A percentile compares a stretch with the other conserved stretches of the same genome.
These are phyloP conservation scores for Limnodromus scolopaceus DNA, from an alignment of 2,797 vertebrate species.

Conservation along the genomic window DNA sequence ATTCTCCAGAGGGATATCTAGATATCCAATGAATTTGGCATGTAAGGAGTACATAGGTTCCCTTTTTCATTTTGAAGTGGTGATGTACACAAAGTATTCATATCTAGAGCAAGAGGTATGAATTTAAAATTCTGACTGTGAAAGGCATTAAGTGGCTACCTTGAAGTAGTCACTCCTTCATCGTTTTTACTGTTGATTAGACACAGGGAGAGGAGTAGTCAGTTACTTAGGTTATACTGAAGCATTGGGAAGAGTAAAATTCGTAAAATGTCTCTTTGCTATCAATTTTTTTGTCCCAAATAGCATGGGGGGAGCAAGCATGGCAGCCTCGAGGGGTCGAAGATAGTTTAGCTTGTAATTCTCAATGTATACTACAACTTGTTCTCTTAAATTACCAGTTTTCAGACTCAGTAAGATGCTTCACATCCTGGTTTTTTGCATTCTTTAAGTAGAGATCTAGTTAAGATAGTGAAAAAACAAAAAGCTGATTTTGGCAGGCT, in stretches of 20 bases:
- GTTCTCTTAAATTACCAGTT: not conserved
- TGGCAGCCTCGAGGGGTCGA: not conserved
- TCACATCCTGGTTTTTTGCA: not conserved
- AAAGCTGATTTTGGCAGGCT: not conserved
- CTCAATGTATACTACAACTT: not conserved
- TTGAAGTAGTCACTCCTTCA: not conserved
- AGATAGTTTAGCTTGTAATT: not conserved
- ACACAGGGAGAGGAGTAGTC: not conserved
- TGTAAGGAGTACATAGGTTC: not conserved
- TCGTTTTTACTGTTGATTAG: not conserved
- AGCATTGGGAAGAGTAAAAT: not conserved
- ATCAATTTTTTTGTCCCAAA: accelerated
- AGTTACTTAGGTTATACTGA: not conserved
- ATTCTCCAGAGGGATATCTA: not conserved
- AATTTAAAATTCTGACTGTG: not conserved
- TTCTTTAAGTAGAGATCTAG: not conserved
- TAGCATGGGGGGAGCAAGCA: accelerated
- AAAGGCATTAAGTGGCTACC: not conserved
- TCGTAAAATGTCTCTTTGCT: accelerated
- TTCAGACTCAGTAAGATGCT: not conserved
- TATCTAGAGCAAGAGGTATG: not conserved
- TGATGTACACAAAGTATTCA: not conserved
- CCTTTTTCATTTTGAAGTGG: not conserved
- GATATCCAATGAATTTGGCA: not conserved
- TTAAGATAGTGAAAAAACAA: not conserved